A percentile compares a stretch with the other conserved stretches of the same genome.
Conservation (phyloP, 2,113 vertebrate species). For the Peromyscus maniculatus region DNA sequence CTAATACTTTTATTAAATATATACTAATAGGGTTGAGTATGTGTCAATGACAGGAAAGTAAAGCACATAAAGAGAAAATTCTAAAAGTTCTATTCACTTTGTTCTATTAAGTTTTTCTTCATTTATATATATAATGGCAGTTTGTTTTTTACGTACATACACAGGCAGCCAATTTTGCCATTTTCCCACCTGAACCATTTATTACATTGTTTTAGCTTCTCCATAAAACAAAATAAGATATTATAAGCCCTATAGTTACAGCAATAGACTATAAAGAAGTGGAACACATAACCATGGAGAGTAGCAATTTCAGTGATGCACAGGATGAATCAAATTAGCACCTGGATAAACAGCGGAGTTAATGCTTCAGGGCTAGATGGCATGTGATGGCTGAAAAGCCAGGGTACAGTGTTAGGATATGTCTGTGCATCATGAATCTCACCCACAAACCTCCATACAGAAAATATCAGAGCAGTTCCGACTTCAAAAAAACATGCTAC, state of each 20-base stretch:
- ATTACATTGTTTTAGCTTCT: neutral
- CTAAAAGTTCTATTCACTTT: slow-evolving; percentile 78
- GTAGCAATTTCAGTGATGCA: neutral
- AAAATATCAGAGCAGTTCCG: neutral
- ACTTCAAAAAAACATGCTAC: neutral
- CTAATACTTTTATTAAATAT: slow-evolving; percentile 77
- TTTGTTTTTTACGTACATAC: slow-evolving; percentile 61
- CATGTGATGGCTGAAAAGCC: neutral
- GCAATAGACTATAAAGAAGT: neutral
- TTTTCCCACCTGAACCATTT: slow-evolving; percentile 56
- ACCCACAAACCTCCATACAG: neutral
- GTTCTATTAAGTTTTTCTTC: slow-evolving; percentile 79
- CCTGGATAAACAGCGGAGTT: neutral
- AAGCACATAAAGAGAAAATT: slow-evolving; percentile 61
- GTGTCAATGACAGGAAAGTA: slow-evolving; percentile 62
- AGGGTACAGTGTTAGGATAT: fast-evolving
- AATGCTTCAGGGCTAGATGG: neutral
- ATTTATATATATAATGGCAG: slow-evolving; percentile 81
- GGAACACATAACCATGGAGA: neutral
- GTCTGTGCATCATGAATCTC: neutral
- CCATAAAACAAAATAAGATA: neutral
- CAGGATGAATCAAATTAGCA: neutral
- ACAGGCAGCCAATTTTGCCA: slow-evolving; percentile 20
- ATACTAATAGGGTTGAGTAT: slow-evolving; percentile 64
- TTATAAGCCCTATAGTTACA: neutral